phyloP scores from a whole-genome alignment of 2,888 invertebrate genomes.

The Dysmachus trigonus region DNA sequence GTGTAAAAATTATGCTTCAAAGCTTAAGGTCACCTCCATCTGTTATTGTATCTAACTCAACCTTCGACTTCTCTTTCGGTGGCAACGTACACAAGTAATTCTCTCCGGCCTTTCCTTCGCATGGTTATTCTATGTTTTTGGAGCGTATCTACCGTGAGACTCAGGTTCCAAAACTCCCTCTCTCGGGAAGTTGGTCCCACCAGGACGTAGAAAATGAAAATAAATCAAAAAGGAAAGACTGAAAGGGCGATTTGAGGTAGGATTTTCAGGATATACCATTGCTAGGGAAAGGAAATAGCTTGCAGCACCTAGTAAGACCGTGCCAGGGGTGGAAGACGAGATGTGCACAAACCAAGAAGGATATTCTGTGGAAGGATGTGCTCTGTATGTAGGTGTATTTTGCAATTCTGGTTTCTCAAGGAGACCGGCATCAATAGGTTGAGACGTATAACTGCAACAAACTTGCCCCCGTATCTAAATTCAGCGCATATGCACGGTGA shows the following conservation, averaged over 20 bases:
- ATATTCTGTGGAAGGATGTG: neutral
- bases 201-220: slow-evolving; percentile 10
- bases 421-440: slow-evolving; percentile 27
- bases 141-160: neutral
- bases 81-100: neutral
- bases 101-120: neutral
- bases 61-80: neutral
- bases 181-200: neutral
- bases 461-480: slow-evolving; percentile 25
- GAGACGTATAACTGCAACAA: slow-evolving; percentile 16
- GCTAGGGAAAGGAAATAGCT: slow-evolving; percentile 19
- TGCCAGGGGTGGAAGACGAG: neutral
- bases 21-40: neutral
- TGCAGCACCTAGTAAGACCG: slow-evolving; percentile 14
- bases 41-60: slow-evolving; percentile 1
- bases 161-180: neutral
- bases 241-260: slow-evolving; percentile 25
- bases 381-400: slow-evolving; percentile 24
- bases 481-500: slow-evolving; percentile 18
- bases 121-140: neutral
- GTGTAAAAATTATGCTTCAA: slow-evolving; percentile 27
- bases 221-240: slow-evolving; percentile 28
- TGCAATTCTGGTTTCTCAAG: slow-evolving; percentile 1
- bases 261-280: slow-evolving; percentile 20
- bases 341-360: slow-evolving; percentile 15